phyloP scores from a whole-genome alignment of 1,140 invertebrate species.

The Onthophagus taurus region DNA sequence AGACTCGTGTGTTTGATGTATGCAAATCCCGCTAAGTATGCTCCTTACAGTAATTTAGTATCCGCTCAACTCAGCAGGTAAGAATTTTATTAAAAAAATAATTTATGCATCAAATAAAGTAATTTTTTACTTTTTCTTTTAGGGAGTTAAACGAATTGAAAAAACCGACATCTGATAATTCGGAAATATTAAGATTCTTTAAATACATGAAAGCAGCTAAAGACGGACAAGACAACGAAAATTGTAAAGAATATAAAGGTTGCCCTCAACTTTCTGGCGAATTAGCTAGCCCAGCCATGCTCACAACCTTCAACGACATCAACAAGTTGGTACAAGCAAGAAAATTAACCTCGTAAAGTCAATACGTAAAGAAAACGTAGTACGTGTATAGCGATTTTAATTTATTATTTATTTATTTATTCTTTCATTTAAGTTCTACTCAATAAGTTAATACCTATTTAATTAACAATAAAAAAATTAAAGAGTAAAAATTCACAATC shows the following conservation, averaged over 20 bases:
- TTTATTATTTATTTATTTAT: too few species aligned
- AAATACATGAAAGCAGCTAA: conserved; percentile 80
- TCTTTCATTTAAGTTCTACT: too few species aligned
- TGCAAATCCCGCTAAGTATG: conserved; percentile 71
- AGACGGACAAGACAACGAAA: conserved; percentile 67
- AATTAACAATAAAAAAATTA: too few species aligned
- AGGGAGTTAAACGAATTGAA: conserved; percentile 74
- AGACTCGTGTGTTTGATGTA: conserved; percentile 79
- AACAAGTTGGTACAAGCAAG: conserved; percentile 75
- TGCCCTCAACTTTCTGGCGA: conserved; percentile 42
- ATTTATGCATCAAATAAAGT: background rate
- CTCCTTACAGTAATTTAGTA: conserved; percentile 77
- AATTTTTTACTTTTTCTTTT: conserved; percentile 22
- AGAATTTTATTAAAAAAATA: conserved; percentile 21
- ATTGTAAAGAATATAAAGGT: conserved; percentile 51
- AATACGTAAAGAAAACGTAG: too few species aligned
- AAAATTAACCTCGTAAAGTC: too few species aligned
- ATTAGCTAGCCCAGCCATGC: conserved; percentile 64
- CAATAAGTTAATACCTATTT: too few species aligned
- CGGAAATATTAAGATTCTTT: conserved; percentile 76
- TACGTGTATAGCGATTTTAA: too few species aligned
- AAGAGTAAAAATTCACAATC: too few species aligned
- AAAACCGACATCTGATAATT: conserved; percentile 70
- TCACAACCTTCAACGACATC: conserved; percentile 75
- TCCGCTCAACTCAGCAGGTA: conserved; percentile 76